Base-by-base conservation (phyloP, 2,797 vertebrate genomes). In the Philypnodon macrostomus region DNA sequence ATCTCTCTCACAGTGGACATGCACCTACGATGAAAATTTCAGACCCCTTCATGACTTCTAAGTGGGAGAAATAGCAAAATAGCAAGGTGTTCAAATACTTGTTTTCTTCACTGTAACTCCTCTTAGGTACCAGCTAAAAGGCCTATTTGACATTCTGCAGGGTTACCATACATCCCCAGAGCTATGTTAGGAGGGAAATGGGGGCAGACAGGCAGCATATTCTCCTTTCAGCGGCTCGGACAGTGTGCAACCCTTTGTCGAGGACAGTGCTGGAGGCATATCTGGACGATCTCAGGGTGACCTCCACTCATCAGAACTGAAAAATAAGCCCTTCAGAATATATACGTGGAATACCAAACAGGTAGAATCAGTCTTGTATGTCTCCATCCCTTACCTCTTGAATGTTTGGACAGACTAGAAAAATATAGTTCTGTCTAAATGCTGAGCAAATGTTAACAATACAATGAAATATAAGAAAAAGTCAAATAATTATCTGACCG, bases 281-380 rank as follows among this genome's bases (percentile, higher is more conserved):
- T 79, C 74, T 45, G 55, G 60, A 66, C 56, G 65, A 72, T 78
- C 65, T 83, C 73, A 81, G 75, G 80, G 80, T 80, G 83, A 87
- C 83, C 79, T 48, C 70, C 70, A 53, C 74, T 77, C 69, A 6
- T 69, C 75, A 71, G 64, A 45, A 47, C 36, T 49, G 18, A 42
- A 62, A 71, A 71, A 70, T 48, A 63, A 67, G 38, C 24, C 35
- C 31, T n/a, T 13, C 11, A 21, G 35, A 53, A 30, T 37, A 56
- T 38, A 62, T 24, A 39, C n/a, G 11, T 59, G 13, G 75, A 58
- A 82, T 83, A 69, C 67, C 67, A 77, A 76, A 72, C 54, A 74
- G 62, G 39, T 10, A 13, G 10, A 10, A 16, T 31, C 40, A 7
- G 40, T 36, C 64, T 30, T 4, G 26, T 44, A 47, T 9, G 21